phyloP scores from a whole-genome alignment of 2,797 vertebrate species.

The Bovichtus diacanthus region DNA sequence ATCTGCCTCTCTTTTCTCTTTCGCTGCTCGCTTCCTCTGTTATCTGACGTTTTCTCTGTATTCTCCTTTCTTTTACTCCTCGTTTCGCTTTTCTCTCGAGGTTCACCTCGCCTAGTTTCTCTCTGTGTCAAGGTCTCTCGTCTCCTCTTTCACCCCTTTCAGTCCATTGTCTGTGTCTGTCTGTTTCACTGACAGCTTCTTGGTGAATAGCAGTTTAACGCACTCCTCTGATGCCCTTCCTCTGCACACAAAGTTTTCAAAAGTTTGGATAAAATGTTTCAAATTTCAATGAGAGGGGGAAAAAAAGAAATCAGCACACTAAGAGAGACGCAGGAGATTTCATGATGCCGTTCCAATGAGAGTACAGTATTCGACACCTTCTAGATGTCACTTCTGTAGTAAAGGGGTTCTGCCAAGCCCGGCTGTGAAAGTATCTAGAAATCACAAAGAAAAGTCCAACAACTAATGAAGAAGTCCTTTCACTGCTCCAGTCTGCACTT shows the following conservation, averaged over 20 bases:
- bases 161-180: slow-evolving; percentile 30
- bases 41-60: neutral
- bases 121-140: slow-evolving; percentile 30
- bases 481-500: neutral
- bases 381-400: slow-evolving; percentile 1
- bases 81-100: slow-evolving; percentile 4
- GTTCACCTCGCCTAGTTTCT: slow-evolving; percentile 5
- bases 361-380: neutral
- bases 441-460: neutral
- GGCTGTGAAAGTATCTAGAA: neutral
- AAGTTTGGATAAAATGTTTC: slow-evolving; percentile 24
- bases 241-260: slow-evolving; percentile 29
- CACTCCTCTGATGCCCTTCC: neutral
- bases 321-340: neutral
- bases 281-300: slow-evolving; percentile 26
- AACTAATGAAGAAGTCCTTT: slow-evolving; percentile 20
- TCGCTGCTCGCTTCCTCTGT: slow-evolving; percentile 7
- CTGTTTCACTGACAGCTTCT: slow-evolving; percentile 16
- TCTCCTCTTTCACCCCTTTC: slow-evolving; percentile 17
- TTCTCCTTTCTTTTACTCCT: neutral
- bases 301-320: neutral
- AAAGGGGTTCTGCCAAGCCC: neutral
- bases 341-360: neutral
- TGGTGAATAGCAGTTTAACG: slow-evolving; percentile 16
- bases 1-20: slow-evolving; percentile 9